These are phyloP conservation scores for Murina feae DNA, from an alignment of 2,113 vertebrate species.

Conservation along the genomic window DNA sequence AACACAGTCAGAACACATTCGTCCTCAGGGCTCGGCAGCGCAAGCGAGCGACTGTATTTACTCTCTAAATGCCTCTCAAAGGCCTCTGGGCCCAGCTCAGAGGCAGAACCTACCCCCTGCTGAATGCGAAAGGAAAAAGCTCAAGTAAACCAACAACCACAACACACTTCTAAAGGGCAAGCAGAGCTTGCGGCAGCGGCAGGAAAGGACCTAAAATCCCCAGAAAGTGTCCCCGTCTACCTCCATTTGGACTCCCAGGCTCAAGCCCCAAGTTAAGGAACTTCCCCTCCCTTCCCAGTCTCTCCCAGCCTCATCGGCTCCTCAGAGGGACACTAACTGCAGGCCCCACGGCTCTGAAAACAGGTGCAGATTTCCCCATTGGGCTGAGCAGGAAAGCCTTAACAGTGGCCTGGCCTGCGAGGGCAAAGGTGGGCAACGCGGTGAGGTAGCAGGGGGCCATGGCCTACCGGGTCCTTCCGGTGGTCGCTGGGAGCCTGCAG, in stretches of 20 bases:
- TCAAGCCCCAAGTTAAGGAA: not conserved
- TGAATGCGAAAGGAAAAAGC: not conserved
- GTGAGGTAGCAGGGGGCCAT: not conserved
- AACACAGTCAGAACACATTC: not conserved
- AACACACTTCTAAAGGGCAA: not conserved
- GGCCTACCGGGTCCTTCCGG: not conserved
- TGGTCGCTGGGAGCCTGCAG: accelerated
- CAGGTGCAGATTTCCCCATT: not conserved
- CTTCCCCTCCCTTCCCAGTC: not conserved
- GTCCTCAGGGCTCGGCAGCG: not conserved
- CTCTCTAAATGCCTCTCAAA: not conserved
- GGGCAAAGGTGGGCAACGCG: too few relatives aligned
- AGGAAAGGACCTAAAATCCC: not conserved
- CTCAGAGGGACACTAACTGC: not conserved
- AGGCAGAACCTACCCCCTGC: not conserved
- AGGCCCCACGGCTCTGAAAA: not conserved
- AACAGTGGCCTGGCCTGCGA: not conserved
- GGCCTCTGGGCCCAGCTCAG: not conserved
- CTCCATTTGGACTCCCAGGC: not conserved
- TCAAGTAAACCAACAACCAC: not conserved
- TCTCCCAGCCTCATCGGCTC: not conserved
- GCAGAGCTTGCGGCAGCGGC: not conserved
- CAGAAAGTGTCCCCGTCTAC: not conserved
- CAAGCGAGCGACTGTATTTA: not conserved
- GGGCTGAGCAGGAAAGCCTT: not conserved